Base-by-base conservation (phyloP, 2,797 vertebrate species). In the Coccyzus lansbergi region DNA sequence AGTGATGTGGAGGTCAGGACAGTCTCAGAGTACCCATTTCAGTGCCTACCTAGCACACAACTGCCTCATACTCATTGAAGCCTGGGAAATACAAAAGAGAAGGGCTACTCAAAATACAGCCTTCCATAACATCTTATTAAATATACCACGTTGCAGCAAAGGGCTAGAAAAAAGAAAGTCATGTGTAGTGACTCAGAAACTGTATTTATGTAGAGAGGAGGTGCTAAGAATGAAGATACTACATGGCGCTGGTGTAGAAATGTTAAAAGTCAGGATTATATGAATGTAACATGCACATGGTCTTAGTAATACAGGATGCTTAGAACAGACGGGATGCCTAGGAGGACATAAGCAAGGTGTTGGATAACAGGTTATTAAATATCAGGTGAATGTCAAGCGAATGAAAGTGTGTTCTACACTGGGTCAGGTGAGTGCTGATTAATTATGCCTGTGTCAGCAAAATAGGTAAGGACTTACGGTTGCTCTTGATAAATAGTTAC, bases 301-400 rank as follows among this genome's bases (percentile, higher is more conserved):
- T 51, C 65, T 72, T 82, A 86, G 48, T 65, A 44, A 72, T 20
- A 88, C 22, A 72, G 38, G 33, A 69, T 81, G 65, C 21, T 81
- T 81, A 62, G 59, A 91, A 86, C 75, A 93, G 69, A 75, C 58
- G 83, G 53, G 49, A 88, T 91, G 77, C 65, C 62, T 65, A 69
- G 69, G 62, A 90, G 85, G 76, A 92, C 85, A 83, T 65, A 75
- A 81, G 28, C 59, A 94, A 95, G 38, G 78, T 90, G 70, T 82
- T 94, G 76, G 63, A 63, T 88, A 94, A 55, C 74, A 83, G 62
- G 58, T 71, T 81, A 90, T 38, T 83, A 81, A 94, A 38, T 38
- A 12, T 38, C 38, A 38, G 38, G 38, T 38, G 38, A 90, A 90
- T 94, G 34, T 86, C 93, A 95, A 83, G 65, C 69, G 76, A 87